Base-by-base conservation (phyloP, 2,888 invertebrate species). In the Chydorus sphaericus region DNA sequence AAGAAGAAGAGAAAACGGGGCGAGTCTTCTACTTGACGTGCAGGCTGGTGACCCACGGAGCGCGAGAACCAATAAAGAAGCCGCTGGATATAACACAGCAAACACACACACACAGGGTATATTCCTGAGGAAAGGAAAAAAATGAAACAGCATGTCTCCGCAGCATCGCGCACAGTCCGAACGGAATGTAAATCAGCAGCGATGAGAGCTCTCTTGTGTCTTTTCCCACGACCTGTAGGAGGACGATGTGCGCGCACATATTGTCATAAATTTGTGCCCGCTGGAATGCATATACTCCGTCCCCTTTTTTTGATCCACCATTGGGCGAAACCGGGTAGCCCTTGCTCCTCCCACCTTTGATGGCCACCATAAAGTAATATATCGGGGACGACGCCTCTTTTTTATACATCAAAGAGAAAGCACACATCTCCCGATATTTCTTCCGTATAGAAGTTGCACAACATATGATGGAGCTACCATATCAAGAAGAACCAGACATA, bases 31-130 rank as follows among this genome's bases (percentile, higher is more conserved):
- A 44, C 14, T 14, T 44, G n/a, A n/a, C n/a, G n/a, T n/a, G n/a
- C 26, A 14, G 16, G 10, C 11, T 10, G 20, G 26, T 10, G 44
- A 44, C 44, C 44, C 44, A 44, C 44, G 44, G 44, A 44, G 44
- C 44, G n/a, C n/a, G 44, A 44, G 44, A 44, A 44, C 44, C 44
- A 44, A 44, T 44, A 44, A 44, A 44, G 44, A 44, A 44, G 44
- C 44, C 44, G 44, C 44, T 23, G 23, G 23, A 39, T 39, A 39
- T 14, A 39, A 39, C 39, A 16, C 39, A 39, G 23, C 18, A 39
- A n/a, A 39, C n/a, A 14, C 10, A 8, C 20, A 18, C 23, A 44
- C 20, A 18, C 23, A 44, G 28, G 44, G n/a, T n/a, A n/a, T n/a
- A n/a, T n/a, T n/a, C 28, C 16, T 44, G 28, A 1, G 7, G 28